A percentile compares a stretch with the other conserved stretches of the same genome.
Evolutionary conservation across 2,113 vertebrate genomes (phyloP).

Genomic region (Sturnira hondurensis): DNA sequence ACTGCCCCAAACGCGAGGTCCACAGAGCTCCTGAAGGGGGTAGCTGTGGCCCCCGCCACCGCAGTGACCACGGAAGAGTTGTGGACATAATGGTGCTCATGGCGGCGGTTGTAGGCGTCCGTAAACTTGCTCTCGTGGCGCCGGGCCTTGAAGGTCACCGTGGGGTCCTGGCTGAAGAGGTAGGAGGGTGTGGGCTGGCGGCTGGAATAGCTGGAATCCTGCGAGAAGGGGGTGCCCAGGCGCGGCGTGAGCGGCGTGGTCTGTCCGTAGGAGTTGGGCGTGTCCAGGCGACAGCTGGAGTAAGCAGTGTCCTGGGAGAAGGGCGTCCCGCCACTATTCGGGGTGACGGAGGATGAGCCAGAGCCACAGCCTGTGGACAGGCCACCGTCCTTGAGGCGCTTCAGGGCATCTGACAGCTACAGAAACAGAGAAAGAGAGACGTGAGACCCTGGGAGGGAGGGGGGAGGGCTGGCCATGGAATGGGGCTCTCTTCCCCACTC

Average conservation of each 20-base stretch:
- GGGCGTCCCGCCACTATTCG: constrained; percentile 90
- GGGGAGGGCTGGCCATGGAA: not conserved
- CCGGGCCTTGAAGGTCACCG: constrained; percentile 87
- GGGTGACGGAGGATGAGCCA: constrained; percentile 82
- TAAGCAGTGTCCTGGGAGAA: constrained; percentile 96
- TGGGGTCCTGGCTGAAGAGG: constrained; percentile 87
- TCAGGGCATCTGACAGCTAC: constrained; percentile 86
- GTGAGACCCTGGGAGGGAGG: not conserved
- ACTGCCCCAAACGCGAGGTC: constrained; percentile 81
- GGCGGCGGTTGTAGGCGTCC: constrained; percentile 95
- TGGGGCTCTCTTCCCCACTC: not conserved
- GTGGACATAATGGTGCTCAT: constrained; percentile 90
- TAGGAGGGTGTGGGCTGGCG: constrained; percentile 94
- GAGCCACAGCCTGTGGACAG: constrained; percentile 79
- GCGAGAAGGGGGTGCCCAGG: constrained; percentile 93
- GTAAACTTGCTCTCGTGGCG: constrained; percentile 94
- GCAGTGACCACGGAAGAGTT: constrained; percentile 61
- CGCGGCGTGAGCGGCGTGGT: constrained; percentile 93
- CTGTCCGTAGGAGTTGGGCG: constrained; percentile 92
- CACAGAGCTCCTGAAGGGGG: constrained; percentile 78
- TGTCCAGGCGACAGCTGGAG: constrained; percentile 95
- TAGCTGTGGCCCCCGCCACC: not conserved
- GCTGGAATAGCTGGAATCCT: constrained; percentile 96
- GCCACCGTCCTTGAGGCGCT: constrained; percentile 87
- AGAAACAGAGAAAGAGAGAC: not conserved